Base-by-base conservation (phyloP, 2,797 vertebrate genomes). In the Peromyscus nudipes region DNA sequence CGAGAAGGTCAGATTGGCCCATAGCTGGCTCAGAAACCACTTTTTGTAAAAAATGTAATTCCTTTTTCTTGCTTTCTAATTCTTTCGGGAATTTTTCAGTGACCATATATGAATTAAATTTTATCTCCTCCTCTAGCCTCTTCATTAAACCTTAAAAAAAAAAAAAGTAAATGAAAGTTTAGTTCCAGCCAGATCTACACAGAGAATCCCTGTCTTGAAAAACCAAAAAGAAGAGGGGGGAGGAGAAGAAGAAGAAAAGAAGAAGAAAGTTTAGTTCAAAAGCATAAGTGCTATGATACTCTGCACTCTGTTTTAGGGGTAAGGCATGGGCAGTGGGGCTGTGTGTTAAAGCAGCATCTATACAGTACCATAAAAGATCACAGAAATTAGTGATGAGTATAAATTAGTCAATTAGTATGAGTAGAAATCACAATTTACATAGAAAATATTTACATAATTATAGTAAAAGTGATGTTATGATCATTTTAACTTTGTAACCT, bases 51-150 rank as follows among this genome's bases (percentile, higher is more conserved):
- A 99, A 99, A 98, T 99, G 99, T 85, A 99, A 97, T 2, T 98
- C 98, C 21, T 98, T 99, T 96, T 99, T 99, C 98, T 99, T 99
- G 27, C 97, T 99, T 96, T 99, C 99, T 98, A 99, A 97, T 98
- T 99, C 99, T 98, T 99, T 99, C 55, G 99, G 99, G 81, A 99
- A 98, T 98, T 99, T 99, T 98, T 99, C 99, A 92, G 99, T 99
- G 87, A 99, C 99, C 98, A 99, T 99, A 96, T 99, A 99, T 43
- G 99, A 99, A 98, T 99, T 99, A 98, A 99, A 99, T 98, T 99
- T 99, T 87, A 99, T 99, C 98, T 99, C 99, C 97, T 99, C 99
- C 97, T 99, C 99, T 23, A 99, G 99, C 97, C 99, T 99, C 98
- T 99, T 99, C 99, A 99, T 99, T 98, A 99, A 98, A 97, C 99